These are phyloP conservation scores for Conus canariensis DNA, from an alignment of 2,888 invertebrate species.

Conservation along the genomic window DNA sequence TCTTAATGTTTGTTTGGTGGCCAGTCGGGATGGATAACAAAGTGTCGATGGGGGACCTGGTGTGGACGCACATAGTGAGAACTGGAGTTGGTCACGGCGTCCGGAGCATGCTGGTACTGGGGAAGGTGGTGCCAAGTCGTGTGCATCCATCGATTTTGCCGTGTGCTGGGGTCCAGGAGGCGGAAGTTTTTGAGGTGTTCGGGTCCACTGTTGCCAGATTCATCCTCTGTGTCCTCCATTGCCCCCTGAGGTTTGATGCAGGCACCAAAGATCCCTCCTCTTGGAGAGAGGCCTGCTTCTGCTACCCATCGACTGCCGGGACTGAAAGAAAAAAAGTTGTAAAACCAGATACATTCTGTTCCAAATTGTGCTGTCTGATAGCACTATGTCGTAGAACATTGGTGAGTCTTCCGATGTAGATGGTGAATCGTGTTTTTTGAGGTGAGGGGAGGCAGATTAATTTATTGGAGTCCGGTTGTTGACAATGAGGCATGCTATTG, in stretches of 20 bases:
- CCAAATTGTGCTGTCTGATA: no score
- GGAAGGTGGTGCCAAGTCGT: conserved; percentile 76
- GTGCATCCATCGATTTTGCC: conserved; percentile 72
- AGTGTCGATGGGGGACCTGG: conserved; percentile 65
- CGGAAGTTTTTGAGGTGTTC: conserved; percentile 57
- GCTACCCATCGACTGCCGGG: neutral
- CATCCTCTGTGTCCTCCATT: neutral
- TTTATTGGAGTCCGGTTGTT: no score
- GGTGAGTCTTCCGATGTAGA: no score
- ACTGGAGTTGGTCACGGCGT: conserved; percentile 61
- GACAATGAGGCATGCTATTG: no score
- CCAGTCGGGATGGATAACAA: conserved; percentile 75
- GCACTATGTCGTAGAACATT: no score
- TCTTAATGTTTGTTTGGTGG: conserved; percentile 56
- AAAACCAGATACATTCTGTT: no score
- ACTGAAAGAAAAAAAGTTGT: neutral
- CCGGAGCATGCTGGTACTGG: conserved; percentile 55
- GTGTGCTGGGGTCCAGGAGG: conserved; percentile 67
- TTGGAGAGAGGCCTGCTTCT: neutral
- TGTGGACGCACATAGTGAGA: conserved; percentile 69
- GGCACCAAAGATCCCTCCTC: neutral
- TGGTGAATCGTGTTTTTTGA: no score
- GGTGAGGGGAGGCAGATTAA: no score
- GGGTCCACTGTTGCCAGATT: neutral
- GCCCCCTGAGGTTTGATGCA: neutral